A percentile compares a stretch with the other conserved stretches of the same genome.
These are phyloP conservation scores for Cryptotermes secundus DNA, from an alignment of 1,140 invertebrate genomes.

Conservation along the genomic window DNA sequence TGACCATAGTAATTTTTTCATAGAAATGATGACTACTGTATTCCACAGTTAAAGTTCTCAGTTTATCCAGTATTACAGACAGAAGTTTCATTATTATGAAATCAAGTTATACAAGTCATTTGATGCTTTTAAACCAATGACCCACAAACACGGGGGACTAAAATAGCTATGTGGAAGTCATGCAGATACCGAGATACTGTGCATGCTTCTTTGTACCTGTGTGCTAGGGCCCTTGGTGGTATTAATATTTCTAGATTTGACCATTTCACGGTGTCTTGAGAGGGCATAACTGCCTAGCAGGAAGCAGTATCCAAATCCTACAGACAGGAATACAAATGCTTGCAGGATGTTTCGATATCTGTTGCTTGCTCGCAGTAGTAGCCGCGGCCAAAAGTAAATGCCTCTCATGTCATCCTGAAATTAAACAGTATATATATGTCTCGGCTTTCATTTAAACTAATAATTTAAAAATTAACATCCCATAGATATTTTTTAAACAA, in stretches of 20 bases:
- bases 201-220: background rate
- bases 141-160: too few species aligned
- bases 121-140: too few species aligned
- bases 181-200: background rate
- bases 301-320: background rate
- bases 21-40: too few species aligned
- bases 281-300: background rate
- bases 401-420: constrained; percentile 6
- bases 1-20: too few species aligned
- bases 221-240: background rate
- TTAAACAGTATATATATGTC: background rate
- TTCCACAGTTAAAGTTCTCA: too few species aligned
- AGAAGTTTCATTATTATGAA: too few species aligned
- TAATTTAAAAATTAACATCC: too few species aligned
- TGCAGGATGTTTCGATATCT: background rate
- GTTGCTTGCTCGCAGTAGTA: constrained; percentile 1
- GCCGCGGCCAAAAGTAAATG: background rate
- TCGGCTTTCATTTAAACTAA: too few species aligned
- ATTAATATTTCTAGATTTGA: background rate
- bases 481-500: too few species aligned
- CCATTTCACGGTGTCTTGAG: background rate
- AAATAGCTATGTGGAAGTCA: too few species aligned
- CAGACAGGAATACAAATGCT: background rate
- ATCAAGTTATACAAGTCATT: too few species aligned
- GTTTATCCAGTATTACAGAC: too few species aligned